Evolutionary conservation across 1,140 invertebrate genomes (phyloP).

Genomic region (Platyscapa corneri): DNA sequence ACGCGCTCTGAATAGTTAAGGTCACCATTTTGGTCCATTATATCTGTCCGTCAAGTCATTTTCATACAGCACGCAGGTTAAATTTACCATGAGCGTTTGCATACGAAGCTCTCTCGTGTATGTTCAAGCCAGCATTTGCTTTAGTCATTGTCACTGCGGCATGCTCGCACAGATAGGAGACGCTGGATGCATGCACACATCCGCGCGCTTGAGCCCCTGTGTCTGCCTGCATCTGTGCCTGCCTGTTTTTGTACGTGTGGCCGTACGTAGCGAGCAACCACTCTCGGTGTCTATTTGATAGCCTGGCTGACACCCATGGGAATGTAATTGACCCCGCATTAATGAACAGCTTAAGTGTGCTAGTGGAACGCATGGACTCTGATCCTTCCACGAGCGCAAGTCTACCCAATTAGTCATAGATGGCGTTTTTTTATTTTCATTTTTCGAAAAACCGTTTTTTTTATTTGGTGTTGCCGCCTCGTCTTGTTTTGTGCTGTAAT

Average conservation of each 20-base stretch:
- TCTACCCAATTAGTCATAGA: not conserved
- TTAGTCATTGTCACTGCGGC: constrained; percentile 18
- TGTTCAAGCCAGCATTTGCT: not conserved
- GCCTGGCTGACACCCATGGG: constrained; percentile 43
- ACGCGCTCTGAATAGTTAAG: not conserved
- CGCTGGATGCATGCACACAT: not conserved
- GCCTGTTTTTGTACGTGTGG: too few species aligned
- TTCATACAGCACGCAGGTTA: not conserved
- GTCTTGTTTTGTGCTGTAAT: too few species aligned
- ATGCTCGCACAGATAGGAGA: not conserved
- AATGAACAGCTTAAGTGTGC: constrained; percentile 48
- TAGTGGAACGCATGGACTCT: constrained; percentile 3
- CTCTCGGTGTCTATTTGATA: constrained; percentile 38
- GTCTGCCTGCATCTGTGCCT: too few species aligned
- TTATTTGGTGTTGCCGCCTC: too few species aligned
- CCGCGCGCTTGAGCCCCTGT: not conserved
- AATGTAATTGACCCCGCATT: constrained; percentile 49
- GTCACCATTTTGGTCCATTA: not conserved
- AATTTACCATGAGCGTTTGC: not conserved
- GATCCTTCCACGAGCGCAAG: not conserved
- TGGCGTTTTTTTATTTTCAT: not conserved
- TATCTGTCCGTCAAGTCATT: not conserved
- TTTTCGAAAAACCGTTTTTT: not conserved
- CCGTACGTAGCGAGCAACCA: not conserved
- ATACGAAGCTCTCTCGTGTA: not conserved